A percentile compares a stretch with the other conserved stretches of the same genome.
Evolutionary conservation across 2,888 invertebrate species (phyloP).

Genomic region (Nematopogon swammerdamellus): DNA sequence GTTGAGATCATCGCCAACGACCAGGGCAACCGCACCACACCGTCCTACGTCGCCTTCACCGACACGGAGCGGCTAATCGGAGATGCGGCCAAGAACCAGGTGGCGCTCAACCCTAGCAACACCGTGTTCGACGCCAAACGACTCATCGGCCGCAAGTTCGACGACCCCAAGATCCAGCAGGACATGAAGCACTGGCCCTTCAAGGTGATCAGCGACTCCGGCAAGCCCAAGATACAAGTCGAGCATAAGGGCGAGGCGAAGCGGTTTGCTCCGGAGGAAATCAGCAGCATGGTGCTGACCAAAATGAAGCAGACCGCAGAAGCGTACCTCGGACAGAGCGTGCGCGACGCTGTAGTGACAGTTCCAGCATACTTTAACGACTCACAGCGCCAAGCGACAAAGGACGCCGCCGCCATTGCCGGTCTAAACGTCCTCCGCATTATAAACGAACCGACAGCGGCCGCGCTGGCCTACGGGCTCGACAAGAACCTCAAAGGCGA

Average conservation of each 20-base stretch:
- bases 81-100: constrained; percentile 85
- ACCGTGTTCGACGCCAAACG: constrained; percentile 73
- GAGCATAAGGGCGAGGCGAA: constrained; percentile 64
- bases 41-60: constrained; percentile 85
- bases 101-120: constrained; percentile 71
- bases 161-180: constrained; percentile 70
- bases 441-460: constrained; percentile 78
- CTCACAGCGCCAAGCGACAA: constrained; percentile 74
- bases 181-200: constrained; percentile 87
- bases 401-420: constrained; percentile 80
- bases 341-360: constrained; percentile 71
- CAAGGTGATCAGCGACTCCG: constrained; percentile 60
- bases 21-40: constrained; percentile 85
- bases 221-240: constrained; percentile 67
- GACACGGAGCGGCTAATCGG: constrained; percentile 82
- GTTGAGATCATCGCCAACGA: constrained; percentile 86
- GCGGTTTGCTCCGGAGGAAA: constrained; percentile 65
- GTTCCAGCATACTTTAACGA: constrained; percentile 79
- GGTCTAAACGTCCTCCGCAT: too few species aligned
- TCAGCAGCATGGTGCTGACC: constrained; percentile 64
- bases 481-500: too few species aligned
- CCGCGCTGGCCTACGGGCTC: constrained; percentile 70
- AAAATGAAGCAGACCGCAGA: constrained; percentile 65
- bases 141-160: constrained; percentile 75
- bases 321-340: constrained; percentile 63